Conservation (phyloP, 2,888 invertebrate species). For the Gandaritis pyraliata region DNA sequence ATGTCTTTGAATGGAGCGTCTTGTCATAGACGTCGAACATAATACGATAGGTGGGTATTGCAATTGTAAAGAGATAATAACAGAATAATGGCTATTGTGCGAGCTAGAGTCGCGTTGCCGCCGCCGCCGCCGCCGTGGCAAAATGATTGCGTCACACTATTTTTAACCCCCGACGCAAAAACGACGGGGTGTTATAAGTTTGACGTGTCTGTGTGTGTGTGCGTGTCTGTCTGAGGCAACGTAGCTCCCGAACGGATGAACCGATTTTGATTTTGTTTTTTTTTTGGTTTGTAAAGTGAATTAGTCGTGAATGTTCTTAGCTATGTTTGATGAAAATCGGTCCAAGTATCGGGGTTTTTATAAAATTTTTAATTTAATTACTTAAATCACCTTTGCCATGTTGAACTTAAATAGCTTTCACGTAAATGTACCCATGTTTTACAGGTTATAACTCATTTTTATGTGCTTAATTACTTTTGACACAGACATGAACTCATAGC, state of each 20-base stretch:
- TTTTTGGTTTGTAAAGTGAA: too few species aligned
- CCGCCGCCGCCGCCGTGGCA: conserved; percentile 39
- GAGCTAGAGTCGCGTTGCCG: conserved; percentile 34
- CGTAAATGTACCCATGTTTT: conserved; percentile 4
- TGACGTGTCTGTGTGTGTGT: too few species aligned
- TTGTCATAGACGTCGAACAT: conserved; percentile 52
- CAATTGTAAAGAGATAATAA: conserved; percentile 51
- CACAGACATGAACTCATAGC: conserved; percentile 12
- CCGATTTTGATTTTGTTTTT: too few species aligned
- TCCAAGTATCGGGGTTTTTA: too few species aligned
- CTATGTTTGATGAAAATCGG: too few species aligned
- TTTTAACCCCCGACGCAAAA: too few species aligned
- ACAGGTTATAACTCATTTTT: conserved; percentile 7
- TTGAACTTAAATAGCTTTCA: conserved; percentile 2
- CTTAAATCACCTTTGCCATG: conserved; percentile 6
- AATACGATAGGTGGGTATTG: conserved; percentile 48
- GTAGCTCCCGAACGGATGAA: too few species aligned
- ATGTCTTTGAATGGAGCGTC: conserved; percentile 62
- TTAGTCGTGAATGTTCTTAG: too few species aligned
- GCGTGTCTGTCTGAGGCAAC: too few species aligned
- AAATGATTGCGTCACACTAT: conserved; percentile 39
- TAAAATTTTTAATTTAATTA: too few species aligned
- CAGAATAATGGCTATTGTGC: conserved; percentile 36
- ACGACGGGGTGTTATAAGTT: too few species aligned
- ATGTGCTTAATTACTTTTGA: conserved; percentile 11